Evolutionary conservation across 2,888 invertebrate genomes (phyloP), one percentile per base, ranked within the genome.

Genomic region (Epinotia nisella): DNA sequence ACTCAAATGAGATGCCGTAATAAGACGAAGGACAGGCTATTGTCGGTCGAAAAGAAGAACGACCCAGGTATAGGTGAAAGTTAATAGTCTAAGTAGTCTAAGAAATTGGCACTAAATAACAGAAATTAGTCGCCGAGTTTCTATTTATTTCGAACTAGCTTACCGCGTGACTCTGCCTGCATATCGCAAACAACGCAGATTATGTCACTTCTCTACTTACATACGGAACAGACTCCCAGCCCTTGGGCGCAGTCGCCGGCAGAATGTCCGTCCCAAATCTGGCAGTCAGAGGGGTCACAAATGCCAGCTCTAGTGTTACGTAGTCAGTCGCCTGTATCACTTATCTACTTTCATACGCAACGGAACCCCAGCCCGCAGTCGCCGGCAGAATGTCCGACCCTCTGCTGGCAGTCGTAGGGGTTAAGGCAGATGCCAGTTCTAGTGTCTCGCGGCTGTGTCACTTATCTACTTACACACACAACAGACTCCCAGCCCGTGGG

Each of bases 351-450:
- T 97, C 97, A 97, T 70, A 97, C 95, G 87, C 97, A 97, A 84
- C 97, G 97, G 10, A 97, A 97, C 0, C 97, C 97, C 76, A 97
- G 96, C 11, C 97, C 97, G 82, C 97, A 97, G 79, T 96, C 95
- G 0, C 97, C 17, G 51, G 21, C 68, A 59, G 51, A 35, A 15
- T 45, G 15, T 1, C 4, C 15, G 45, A 4, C 45, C 45, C 15
- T 15, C 15, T 45, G 45, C 45, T 4, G 4, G 45, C 13, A 45
- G 15, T 45, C 59, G 53, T 69, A 53, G 10, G 60, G 53, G 21
- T 61, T 41, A 7, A 21, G 51, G 11, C 39, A 69, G 21, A 60
- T 60, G 19, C 61, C 61, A 51, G 69, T 53, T 9, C 3, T 24
- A 0, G 51, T 17, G 0, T 10, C 11, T 11, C 10, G 41, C 21